Conservation (phyloP, 2,888 invertebrate species). For the Lacanobia oleracea region DNA sequence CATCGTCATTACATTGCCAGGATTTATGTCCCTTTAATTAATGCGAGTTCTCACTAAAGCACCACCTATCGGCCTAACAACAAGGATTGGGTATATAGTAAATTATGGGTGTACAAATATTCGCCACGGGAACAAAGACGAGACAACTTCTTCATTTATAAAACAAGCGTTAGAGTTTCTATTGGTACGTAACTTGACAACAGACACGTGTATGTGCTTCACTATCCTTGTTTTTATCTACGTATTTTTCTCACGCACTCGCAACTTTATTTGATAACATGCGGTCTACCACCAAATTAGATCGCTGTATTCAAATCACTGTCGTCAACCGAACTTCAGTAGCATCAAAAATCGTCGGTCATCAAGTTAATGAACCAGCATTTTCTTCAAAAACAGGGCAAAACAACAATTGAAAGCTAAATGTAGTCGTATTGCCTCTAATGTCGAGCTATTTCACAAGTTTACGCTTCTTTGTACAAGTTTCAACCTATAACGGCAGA, state of each 20-base stretch:
- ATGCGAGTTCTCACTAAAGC: constrained; percentile 4
- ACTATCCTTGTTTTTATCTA: constrained; percentile 2
- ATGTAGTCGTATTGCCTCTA: constrained; percentile 45
- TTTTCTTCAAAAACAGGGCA: constrained; percentile 34
- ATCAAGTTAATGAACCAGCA: constrained; percentile 31
- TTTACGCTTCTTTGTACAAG: constrained; percentile 54
- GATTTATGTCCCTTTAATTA: constrained; percentile 5
- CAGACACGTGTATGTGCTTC: constrained; percentile 24
- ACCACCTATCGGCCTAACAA: constrained; percentile 22
- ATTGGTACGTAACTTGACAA: constrained; percentile 26
- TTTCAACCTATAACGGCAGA: constrained; percentile 36
- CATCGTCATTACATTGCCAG: background rate
- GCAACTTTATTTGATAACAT: constrained; percentile 30
- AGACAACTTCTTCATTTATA: constrained; percentile 33
- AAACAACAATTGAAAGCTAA: constrained; percentile 46
- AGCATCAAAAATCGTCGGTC: constrained; percentile 9
- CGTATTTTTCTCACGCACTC: constrained; percentile 43
- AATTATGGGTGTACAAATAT: constrained; percentile 29
- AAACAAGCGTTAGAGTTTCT: constrained; percentile 26
- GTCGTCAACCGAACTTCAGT: constrained; percentile 36
- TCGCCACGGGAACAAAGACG: constrained; percentile 30
- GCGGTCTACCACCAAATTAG: constrained; percentile 28
- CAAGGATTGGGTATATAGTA: background rate
- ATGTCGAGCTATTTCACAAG: constrained; percentile 41
- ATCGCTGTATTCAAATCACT: constrained; percentile 8